Percentiles rank a stretch among this genome's conserved stretches.
These are phyloP conservation scores for Boleophthalmus pectinirostris DNA, from an alignment of 2,113 vertebrate species.

Conservation along the genomic window DNA sequence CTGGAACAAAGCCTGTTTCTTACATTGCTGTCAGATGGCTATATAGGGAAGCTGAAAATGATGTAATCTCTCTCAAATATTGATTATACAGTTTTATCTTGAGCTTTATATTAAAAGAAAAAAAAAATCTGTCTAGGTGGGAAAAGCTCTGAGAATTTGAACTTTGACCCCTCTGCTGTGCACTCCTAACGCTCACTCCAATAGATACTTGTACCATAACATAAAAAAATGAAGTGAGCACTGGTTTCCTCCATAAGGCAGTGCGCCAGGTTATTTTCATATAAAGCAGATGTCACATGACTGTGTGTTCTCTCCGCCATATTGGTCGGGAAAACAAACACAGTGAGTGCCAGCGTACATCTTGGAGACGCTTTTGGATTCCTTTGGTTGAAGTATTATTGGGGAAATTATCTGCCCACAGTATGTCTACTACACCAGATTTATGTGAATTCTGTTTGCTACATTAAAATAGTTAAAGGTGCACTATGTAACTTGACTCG, in stretches of 20 bases:
- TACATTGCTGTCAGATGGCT: neutral
- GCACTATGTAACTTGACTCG: no score
- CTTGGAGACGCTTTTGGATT: neutral
- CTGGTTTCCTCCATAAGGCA: neutral
- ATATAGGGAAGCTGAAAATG: neutral
- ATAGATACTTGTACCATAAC: neutral
- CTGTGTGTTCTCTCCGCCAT: constrained; percentile 4
- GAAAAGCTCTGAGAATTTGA: neutral
- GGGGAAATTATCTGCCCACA: neutral
- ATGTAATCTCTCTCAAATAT: neutral
- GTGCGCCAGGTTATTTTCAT: neutral
- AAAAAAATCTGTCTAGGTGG: neutral
- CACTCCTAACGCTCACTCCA: neutral
- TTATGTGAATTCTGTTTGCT: neutral
- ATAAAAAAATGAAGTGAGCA: neutral
- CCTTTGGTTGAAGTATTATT: neutral
- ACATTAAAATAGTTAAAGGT: no score
- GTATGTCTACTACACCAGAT: neutral
- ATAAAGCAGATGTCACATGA: constrained; percentile 8
- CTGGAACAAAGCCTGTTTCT: neutral
- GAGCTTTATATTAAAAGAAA: neutral
- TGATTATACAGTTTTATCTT: neutral
- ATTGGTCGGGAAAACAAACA: constrained; percentile 4
- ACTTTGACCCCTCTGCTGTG: neutral
- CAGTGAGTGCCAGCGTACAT: neutral